These are phyloP conservation scores for Aradophagus sp. DNA, from an alignment of 1,140 invertebrate genomes.

Conservation along the genomic window DNA sequence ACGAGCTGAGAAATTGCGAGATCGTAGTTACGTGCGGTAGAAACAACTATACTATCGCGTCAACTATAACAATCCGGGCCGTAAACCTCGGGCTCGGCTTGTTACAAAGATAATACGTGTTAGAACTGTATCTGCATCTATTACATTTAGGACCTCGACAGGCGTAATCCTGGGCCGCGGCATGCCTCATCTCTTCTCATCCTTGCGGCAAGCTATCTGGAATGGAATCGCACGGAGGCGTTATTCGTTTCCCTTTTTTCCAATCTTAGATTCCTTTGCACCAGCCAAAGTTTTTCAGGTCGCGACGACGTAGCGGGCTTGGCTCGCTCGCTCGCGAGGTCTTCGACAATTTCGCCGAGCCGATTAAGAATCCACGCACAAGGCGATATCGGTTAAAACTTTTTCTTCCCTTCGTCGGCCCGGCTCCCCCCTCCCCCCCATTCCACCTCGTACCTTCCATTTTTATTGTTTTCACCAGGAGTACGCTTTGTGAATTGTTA, in stretches of 20 bases:
- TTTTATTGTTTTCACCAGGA: constrained; percentile 4
- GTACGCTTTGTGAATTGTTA: constrained; percentile 39
- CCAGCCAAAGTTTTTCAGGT: no score
- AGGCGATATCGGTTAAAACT: no score
- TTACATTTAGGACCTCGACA: constrained; percentile 67
- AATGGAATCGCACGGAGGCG: constrained; percentile 24
- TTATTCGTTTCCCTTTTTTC: constrained; percentile 11
- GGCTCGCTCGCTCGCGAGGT: no score
- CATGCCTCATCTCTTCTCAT: constrained; percentile 25
- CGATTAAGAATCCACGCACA: no score
- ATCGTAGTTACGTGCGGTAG: constrained; percentile 50
- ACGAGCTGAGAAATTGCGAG: constrained; percentile 16
- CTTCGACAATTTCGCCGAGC: no score
- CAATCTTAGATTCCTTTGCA: neutral
- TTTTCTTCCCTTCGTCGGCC: no score
- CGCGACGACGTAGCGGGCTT: no score
- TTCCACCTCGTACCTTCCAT: neutral
- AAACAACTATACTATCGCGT: constrained; percentile 64
- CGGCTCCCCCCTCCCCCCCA: no score
- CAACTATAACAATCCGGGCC: constrained; percentile 63
- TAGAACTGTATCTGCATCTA: constrained; percentile 65
- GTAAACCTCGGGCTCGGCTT: constrained; percentile 57
- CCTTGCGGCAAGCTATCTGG: constrained; percentile 16
- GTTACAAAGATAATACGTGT: constrained; percentile 69
- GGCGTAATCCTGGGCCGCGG: constrained; percentile 48